phyloP scores from a whole-genome alignment of 2,888 invertebrate genomes.

The Hyposoter didymator region DNA sequence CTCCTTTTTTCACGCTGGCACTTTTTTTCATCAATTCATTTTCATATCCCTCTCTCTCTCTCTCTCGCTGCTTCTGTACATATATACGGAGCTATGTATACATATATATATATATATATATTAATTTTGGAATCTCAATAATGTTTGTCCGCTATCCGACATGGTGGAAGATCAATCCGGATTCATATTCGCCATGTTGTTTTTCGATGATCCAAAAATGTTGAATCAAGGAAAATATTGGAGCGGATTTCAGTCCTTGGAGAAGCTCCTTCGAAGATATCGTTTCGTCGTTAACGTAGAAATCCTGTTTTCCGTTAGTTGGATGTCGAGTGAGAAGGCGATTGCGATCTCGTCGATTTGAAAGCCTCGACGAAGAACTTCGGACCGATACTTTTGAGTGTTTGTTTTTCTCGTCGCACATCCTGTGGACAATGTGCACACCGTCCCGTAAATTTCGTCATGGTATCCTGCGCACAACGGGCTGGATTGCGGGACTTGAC shows the following conservation, averaged over 20 bases:
- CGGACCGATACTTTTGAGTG: conserved; percentile 9
- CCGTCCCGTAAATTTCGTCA: background rate
- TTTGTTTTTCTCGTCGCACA: conserved; percentile 7
- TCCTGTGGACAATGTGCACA: background rate
- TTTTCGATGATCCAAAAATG: background rate
- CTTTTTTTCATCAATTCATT: conserved; percentile 41
- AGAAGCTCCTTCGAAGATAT: conserved; percentile 60
- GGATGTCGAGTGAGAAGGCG: background rate
- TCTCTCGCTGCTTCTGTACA: background rate
- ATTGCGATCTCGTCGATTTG: conserved; percentile 14
- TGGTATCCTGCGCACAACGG: conserved; percentile 14
- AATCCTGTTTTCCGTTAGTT: conserved; percentile 1
- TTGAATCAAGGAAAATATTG: conserved; percentile 70
- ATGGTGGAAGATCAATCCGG: conserved; percentile 44
- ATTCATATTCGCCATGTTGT: conserved; percentile 1
- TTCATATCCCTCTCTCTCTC: conserved; percentile 2
- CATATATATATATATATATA: conserved; percentile 29
- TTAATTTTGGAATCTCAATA: conserved; percentile 57
- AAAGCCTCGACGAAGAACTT: conserved; percentile 5
- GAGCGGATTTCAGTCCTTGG: conserved; percentile 70
- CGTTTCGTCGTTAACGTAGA: conserved; percentile 55
- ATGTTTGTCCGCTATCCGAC: conserved; percentile 28
- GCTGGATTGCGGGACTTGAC: conserved; percentile 38
- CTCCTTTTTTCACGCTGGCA: conserved; percentile 31
- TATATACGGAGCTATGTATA: conserved; percentile 9